Evolutionary conservation across 2,888 invertebrate genomes (phyloP).

Genomic region (Macrosoma leucophasiata): DNA sequence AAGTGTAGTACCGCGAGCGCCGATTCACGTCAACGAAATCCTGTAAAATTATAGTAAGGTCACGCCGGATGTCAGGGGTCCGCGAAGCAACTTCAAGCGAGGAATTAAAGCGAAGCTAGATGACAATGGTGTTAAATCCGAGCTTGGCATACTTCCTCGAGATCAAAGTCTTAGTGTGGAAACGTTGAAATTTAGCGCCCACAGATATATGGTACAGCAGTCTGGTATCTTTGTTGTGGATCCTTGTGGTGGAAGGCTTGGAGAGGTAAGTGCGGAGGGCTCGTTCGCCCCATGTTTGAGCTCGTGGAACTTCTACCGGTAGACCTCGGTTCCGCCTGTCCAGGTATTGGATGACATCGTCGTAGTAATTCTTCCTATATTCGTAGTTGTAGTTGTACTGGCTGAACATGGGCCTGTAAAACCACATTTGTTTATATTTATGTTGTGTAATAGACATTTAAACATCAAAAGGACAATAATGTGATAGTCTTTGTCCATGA

Average conservation of each 20-base stretch:
- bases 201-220: slow-evolving; percentile 79
- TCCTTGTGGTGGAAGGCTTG: slow-evolving; percentile 82
- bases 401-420: slow-evolving; percentile 83
- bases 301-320: slow-evolving; percentile 81
- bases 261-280: slow-evolving; percentile 81
- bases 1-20: slow-evolving; percentile 20
- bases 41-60: slow-evolving; percentile 69
- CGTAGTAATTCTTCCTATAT: slow-evolving; percentile 90
- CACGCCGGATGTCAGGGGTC: slow-evolving; percentile 51
- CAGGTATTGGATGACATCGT: slow-evolving; percentile 88
- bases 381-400: slow-evolving; percentile 89
- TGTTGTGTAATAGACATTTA: neutral
- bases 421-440: slow-evolving; percentile 13
- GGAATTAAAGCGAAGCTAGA: slow-evolving; percentile 69
- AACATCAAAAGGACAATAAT: neutral
- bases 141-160: slow-evolving; percentile 81
- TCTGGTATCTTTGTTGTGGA: slow-evolving; percentile 74
- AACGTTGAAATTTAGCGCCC: slow-evolving; percentile 81
- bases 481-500: too few relatives aligned
- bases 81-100: slow-evolving; percentile 64
- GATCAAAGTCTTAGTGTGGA: slow-evolving; percentile 84
- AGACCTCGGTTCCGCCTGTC: slow-evolving; percentile 84
- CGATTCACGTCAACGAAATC: slow-evolving; percentile 63
- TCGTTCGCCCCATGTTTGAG: slow-evolving; percentile 92
- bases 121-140: slow-evolving; percentile 67